phyloP scores from a whole-genome alignment of 2,888 invertebrate species.

The Taenaris catops region DNA sequence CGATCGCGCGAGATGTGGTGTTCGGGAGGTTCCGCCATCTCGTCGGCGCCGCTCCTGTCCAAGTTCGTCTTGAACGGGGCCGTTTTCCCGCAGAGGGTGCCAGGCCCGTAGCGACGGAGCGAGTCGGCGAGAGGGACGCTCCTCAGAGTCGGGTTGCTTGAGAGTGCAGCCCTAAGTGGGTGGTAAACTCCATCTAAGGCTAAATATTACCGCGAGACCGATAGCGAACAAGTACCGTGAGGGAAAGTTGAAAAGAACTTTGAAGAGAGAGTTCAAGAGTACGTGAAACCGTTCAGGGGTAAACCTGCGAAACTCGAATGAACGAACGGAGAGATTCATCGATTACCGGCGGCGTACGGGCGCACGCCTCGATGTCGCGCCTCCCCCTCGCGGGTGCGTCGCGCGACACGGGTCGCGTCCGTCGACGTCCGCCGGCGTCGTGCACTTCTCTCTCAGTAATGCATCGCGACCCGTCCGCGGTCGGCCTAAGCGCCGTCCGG shows the following conservation, averaged over 20 bases:
- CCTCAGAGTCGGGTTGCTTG: constrained; percentile 77
- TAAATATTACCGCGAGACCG: too few species aligned
- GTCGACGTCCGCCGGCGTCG: constrained; percentile 36
- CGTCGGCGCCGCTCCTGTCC: constrained; percentile 42
- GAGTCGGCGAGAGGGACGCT: constrained; percentile 31
- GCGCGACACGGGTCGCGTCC: constrained; percentile 31
- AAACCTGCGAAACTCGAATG: constrained; percentile 79
- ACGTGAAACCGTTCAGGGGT: constrained; percentile 74
- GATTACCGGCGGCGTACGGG: constrained; percentile 36
- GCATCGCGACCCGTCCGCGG: constrained; percentile 76
- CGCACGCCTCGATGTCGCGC: constrained; percentile 27
- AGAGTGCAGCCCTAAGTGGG: constrained; percentile 74
- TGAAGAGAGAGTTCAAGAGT: constrained; percentile 80
- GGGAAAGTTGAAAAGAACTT: constrained; percentile 86
- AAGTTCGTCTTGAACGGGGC: constrained; percentile 42
- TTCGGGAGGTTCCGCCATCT: constrained; percentile 62
- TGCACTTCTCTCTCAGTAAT: constrained; percentile 61
- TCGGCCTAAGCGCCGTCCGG: constrained; percentile 42
- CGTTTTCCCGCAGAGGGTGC: constrained; percentile 33
- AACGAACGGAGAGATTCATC: constrained; percentile 60
- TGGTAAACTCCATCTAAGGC: constrained; percentile 26
- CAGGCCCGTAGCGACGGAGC: constrained; percentile 14
- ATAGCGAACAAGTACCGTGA: constrained; percentile 83
- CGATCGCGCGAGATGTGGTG: constrained; percentile 72
- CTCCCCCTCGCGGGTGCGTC: constrained; percentile 16